These are phyloP conservation scores for Todiramphus chloris DNA, from an alignment of 2,113 vertebrate species.

Conservation along the genomic window DNA sequence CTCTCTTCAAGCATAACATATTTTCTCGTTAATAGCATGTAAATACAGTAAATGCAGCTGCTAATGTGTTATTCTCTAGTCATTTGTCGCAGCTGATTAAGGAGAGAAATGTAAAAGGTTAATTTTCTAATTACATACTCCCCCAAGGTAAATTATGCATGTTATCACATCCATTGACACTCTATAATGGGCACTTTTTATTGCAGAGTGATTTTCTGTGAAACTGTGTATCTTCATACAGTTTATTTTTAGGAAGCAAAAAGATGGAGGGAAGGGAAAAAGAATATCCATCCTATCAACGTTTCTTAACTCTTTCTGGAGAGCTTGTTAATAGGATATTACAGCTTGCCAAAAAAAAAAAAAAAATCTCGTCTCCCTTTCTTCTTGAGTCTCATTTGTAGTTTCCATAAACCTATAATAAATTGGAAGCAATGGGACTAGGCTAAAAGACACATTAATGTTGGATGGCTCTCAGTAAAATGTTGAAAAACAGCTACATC, in stretches of 20 bases:
- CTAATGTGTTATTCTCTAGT: slow-evolving; percentile 56
- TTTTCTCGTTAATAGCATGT: slow-evolving; percentile 25
- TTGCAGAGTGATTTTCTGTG: slow-evolving; percentile 52
- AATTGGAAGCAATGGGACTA: not conserved
- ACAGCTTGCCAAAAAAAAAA: not conserved
- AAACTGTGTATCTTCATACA: slow-evolving; percentile 4
- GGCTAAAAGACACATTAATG: not conserved
- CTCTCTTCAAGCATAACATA: not conserved
- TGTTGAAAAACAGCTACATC: not conserved
- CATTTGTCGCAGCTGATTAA: slow-evolving; percentile 67
- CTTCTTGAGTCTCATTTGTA: not conserved
- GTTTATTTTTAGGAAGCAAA: slow-evolving; percentile 53
- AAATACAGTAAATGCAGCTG: slow-evolving; percentile 44
- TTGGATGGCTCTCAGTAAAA: not conserved
- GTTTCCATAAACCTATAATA: not conserved
- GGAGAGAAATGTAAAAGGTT: slow-evolving; percentile 69
- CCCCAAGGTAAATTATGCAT: slow-evolving; percentile 61
- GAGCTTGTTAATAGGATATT: not conserved
- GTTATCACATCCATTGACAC: slow-evolving; percentile 58
- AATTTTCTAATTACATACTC: slow-evolving; percentile 75
- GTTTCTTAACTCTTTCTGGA: not conserved
- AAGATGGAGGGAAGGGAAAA: not conserved
- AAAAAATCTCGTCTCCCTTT: not conserved
- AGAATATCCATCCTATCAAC: not conserved
- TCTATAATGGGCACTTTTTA: slow-evolving; percentile 50